A percentile compares a stretch with the other conserved stretches of the same genome.
Conservation (phyloP, 92 coral and sea anemone species). For the Metridium senile region DNA sequence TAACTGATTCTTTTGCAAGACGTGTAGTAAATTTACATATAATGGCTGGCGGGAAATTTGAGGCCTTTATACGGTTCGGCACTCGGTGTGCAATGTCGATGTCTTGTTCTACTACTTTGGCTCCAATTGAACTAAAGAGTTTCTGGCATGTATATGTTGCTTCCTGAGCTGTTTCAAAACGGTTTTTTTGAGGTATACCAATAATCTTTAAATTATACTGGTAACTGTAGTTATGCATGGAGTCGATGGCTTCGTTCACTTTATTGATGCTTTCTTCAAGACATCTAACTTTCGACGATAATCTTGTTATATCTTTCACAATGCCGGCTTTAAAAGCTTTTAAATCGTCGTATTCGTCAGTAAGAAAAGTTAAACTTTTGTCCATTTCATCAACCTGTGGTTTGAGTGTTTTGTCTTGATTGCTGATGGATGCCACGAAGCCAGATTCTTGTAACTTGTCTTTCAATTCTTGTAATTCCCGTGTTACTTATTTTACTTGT, state of each 20-base stretch:
- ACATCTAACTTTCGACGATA: neutral
- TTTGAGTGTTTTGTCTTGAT: neutral
- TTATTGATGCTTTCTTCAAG: slow-evolving; percentile 26
- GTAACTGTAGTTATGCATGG: slow-evolving; percentile 47
- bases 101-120: neutral
- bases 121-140: neutral
- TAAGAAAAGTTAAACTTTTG: neutral
- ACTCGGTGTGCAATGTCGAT: slow-evolving; percentile 47
- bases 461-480: neutral
- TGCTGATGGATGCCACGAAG: neutral
- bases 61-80: slow-evolving; percentile 38
- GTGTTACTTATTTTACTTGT: neutral
- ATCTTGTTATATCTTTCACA: neutral
- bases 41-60: slow-evolving; percentile 33
- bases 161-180: slow-evolving; percentile 43
- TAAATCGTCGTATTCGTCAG: neutral
- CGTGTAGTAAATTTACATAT: slow-evolving; percentile 45
- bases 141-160: slow-evolving; percentile 39
- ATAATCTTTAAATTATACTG: slow-evolving; percentile 56
- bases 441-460: neutral
- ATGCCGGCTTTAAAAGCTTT: neutral
- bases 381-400: neutral
- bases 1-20: slow-evolving; percentile 43
- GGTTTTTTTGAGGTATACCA: slow-evolving; percentile 43
- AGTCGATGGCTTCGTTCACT: slow-evolving; percentile 52